Base-by-base conservation (phyloP, 1,140 invertebrate genomes). In the Sweltsa coloradensis region DNA sequence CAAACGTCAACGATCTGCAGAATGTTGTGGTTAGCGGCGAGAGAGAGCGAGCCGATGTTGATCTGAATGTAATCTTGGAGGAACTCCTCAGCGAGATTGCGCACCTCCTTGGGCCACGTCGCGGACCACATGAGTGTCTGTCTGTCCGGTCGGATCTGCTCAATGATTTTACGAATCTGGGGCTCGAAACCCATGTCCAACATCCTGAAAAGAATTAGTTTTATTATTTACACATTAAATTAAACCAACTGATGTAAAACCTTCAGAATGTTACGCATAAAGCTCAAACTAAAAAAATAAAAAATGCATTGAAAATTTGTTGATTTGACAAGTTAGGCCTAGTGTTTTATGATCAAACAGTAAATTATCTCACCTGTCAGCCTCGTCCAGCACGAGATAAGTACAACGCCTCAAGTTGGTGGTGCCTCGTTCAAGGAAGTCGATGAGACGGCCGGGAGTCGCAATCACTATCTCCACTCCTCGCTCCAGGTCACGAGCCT, bases 131-230 rank as follows among this genome's bases (percentile, higher is more conserved):
- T 99, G 6, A 89, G 67, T 3, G 80, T 83, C 63, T 93, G 89
- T 60, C 89, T 68, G 56, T 92, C 85, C 18, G 86, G 85, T 69
- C 92, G 71, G 61, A 97, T 94, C 67, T 97, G 91, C 60, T 89
- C 84, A 52, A 98, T 79, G 60, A 98, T 97, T 68, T 97, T 96
- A 39, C 93, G 75, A 54, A 99, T 97, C 68, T 98, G 95, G 14
- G 94, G 95, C 67, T 98, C 95, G 69, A 98, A 98, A 57, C 95
- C 95, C 95, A 98, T 98, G 67, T 98, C 95, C 57, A 98, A 75
- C 95, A 99, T 99, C 48, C 96, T n/a, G n/a, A n/a, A n/a, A n/a
- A n/a, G 68, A n/a, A n/a, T n/a, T n/a, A n/a, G n/a, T n/a, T n/a
- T n/a, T n/a, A n/a, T n/a, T n/a, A n/a, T n/a, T n/a, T n/a, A n/a